Evolutionary conservation across 2,797 vertebrate genomes (phyloP).

Genomic region (Okamejei kenojei): DNA sequence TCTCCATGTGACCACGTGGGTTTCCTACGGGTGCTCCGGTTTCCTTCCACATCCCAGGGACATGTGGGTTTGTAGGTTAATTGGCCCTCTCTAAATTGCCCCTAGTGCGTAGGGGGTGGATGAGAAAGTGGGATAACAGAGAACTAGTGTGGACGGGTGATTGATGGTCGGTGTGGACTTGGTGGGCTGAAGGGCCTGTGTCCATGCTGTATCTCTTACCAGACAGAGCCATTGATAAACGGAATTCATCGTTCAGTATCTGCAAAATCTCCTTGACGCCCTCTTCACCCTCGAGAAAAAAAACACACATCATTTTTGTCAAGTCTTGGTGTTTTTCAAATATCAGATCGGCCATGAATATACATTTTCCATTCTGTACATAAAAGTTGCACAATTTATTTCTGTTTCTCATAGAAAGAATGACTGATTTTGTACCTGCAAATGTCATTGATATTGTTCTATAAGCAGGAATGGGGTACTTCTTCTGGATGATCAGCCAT

Average conservation of each 20-base stretch:
- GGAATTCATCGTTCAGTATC: constrained; percentile 83
- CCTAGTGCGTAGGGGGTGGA: too few species aligned
- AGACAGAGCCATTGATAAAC: constrained; percentile 77
- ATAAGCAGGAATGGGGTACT: too few species aligned
- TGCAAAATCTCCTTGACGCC: constrained; percentile 76
- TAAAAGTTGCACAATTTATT: background rate
- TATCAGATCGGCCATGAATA: background rate
- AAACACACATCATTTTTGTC: background rate
- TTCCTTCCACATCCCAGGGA: too few species aligned
- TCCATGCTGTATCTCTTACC: constrained; percentile 56
- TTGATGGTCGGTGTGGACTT: too few species aligned
- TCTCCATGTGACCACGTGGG: too few species aligned
- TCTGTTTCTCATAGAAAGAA: background rate
- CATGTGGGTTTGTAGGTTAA: too few species aligned
- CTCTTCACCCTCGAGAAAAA: constrained; percentile 70
- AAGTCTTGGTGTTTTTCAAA: background rate
- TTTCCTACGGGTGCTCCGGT: too few species aligned
- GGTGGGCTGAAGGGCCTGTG: too few species aligned
- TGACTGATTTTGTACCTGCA: background rate
- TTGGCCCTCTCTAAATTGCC: too few species aligned
- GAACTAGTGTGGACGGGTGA: too few species aligned
- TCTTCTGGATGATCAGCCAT: too few species aligned
- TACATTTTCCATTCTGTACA: background rate
- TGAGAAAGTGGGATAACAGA: too few species aligned
- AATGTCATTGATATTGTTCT: background rate